Evolutionary conservation across 2,797 vertebrate species (phyloP), one percentile per base, ranked within the genome.

Genomic region (Myotis daubentonii): DNA sequence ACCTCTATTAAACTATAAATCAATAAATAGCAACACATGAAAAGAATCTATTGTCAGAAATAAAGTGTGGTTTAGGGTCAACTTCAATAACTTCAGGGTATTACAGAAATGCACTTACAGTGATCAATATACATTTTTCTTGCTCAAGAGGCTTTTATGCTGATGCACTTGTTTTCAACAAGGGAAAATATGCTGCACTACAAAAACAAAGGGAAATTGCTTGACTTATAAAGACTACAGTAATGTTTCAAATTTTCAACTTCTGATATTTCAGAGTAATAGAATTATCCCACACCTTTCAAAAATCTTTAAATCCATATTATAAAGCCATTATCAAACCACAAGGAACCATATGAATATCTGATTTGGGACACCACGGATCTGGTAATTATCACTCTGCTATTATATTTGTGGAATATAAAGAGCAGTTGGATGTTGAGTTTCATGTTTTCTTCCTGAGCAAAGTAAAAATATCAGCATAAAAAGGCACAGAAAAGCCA

Each of bases 91-190:
- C 28, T 86, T 87, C 44, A 83, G 83, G 30, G 41, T 89, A 92
- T 83, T 83, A 92, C 41, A 92, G 88, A 93, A 93, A 89, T 49
- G 80, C 82, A 95, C 60, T 89, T 95, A 72, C 5, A 76, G 60
- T 74, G 70, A 95, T 97, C 82, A 82, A 97, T 96, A 91, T 44
- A 80, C 70, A 79, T 78, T 80, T 65, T 95, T 93, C 79, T 87
- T 8, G 4, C 66, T 96, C 74, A 93, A 95, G 94, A 95, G 5
- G 60, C 5, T 94, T 90, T 93, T 91, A 47, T 91, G n/a, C 5
- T 95, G 44, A 87, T 87, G 78, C 53, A 53, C 19, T 96, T 53
- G 71, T 82, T 94, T 93, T 87, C 60, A 78, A 87, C 72, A 66
- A 19, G 10, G 51, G 62, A 38, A 94, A 84, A 71, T 53, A 23